Base-by-base conservation (phyloP, 92 coral and sea anemone genomes). In the Umimayanthus chanpuru region DNA sequence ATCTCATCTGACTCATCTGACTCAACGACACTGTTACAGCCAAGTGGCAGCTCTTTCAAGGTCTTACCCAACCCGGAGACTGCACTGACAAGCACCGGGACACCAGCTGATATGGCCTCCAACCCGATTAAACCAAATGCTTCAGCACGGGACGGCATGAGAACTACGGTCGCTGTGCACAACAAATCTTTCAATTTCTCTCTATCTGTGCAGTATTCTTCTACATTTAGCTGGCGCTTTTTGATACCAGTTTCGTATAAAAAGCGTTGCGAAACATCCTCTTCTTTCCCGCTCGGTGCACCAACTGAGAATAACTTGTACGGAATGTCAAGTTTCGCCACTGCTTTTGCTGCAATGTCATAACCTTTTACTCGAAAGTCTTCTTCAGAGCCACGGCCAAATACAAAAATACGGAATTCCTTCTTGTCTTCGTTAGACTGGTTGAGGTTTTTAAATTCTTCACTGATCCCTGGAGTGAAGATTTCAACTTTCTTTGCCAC, bases 111-210 rank as follows among this genome's bases (percentile, higher is more conserved):
- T 44, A 78, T 44, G 10, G 81, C 81, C 15, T 78, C 81, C 4
- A 78, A 9, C 16, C 81, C 81, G 29, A 78, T 78, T 28, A 78
- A 15, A n/a, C 81, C 81, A 78, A 78, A 78, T 0, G 81, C 81
- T 11, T 78, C 81, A 25, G 25, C 81, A 2, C 81, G 81, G 12
- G 81, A 78, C 40, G 81, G 81, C 38, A 78, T 78, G 1, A 47
- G 14, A 7, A 78, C 15, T 5, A 78, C 6, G 28, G 41, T 32
- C 53, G 81, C 81, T 44, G 12, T 7, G 11, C 30, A 47, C 25
- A 78, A 12, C 28, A n/a, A 12, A 0, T 47, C 30, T 25, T 47
- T 78, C 10, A 78, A 8, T 0, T 78, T 66, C 1, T 78, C 81
- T 7, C 81, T 58, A n/a, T 78, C 38, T 12, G 49, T 47, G 65